Evolutionary conservation across 2,113 vertebrate species (phyloP), one percentile per base, ranked within the genome.

Genomic region (Nyctereutes procyonoides): DNA sequence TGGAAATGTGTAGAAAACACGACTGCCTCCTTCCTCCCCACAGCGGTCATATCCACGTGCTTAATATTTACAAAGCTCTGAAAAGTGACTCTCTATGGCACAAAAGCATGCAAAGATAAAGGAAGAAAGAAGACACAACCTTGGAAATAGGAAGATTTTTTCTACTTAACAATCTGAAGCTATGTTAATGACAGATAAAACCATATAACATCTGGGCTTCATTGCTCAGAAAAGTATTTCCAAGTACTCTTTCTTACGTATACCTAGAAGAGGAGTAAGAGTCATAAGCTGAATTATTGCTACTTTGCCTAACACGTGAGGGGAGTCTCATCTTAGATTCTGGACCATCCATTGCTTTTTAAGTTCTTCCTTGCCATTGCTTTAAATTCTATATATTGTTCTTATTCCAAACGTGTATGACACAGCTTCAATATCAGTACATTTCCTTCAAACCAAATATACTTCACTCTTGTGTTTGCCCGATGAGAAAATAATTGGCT

Each of bases 241-340:
- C 38, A 63, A 89, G 24, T 32, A 85, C 32, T 38, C 26, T 73
- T 67, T 93, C 76, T 32, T 15, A 76, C 56, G 48, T 69, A 58
- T 80, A 74, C 69, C 80, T 86, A 88, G 73, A 87, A 84, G 63
- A 69, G 3, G 5, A 88, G 30, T 43, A 53, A 53, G 13, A 62
- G 1, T 73, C 17, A 67, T 92, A 93, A 73, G 38, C 1, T 63
- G 26, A 86, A 35, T 80, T 83, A 58, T 53, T 95, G 28, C n/a
- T 92, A 62, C 32, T 90, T 86, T 97, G n/a, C 32, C 88, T 79
- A 86, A 82, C 65, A 86, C 24, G 1, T 69, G 76, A 91, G 77
- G 26, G 30, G 82, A 87, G 10, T 93, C n/a, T 76, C 67, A 60
- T 82, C 81, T 58, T 22, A 6, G 30, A 74, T 62, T 76, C 28